Conservation (phyloP, 2,113 vertebrate species). For the Vidua macroura region DNA sequence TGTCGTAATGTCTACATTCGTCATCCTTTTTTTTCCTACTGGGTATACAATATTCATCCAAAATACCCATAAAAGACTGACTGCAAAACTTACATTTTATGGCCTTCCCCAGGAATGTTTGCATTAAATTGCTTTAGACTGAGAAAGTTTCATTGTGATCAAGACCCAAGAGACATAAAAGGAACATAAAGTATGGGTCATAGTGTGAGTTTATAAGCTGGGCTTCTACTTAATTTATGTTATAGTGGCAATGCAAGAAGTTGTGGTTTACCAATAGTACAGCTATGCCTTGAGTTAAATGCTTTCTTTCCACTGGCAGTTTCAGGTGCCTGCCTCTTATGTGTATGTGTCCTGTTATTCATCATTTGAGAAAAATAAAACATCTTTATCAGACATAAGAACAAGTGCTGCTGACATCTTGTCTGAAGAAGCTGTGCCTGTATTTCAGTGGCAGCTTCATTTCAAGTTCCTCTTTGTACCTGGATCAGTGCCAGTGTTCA, state of each 20-base stretch:
- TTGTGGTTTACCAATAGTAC: slow-evolving; percentile 64
- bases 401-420: slow-evolving; percentile 24
- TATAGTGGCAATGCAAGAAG: slow-evolving; percentile 57
- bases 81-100: slow-evolving; percentile 69
- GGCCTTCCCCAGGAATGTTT: slow-evolving; percentile 67
- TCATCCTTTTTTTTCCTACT: slow-evolving; percentile 55
- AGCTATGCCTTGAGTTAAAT: slow-evolving; percentile 53
- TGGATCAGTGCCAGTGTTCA: slow-evolving; percentile 55
- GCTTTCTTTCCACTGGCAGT: slow-evolving; percentile 12
- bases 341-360: slow-evolving; percentile 41
- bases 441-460: slow-evolving; percentile 2
- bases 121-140: slow-evolving; percentile 67
- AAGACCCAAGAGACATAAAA: slow-evolving; percentile 69
- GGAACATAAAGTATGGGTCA: slow-evolving; percentile 66
- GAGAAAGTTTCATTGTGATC: slow-evolving; percentile 73
- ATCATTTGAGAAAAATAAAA: slow-evolving; percentile 64
- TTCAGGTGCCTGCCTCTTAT: slow-evolving; percentile 7
- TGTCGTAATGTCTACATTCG: slow-evolving; percentile 59
- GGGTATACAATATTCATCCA: slow-evolving; percentile 59
- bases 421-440: slow-evolving; percentile 24
- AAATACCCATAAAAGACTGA: slow-evolving; percentile 70
- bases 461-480: slow-evolving; percentile 23
- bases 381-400: slow-evolving; percentile 43
- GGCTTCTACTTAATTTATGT: slow-evolving; percentile 73
- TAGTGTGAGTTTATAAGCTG: slow-evolving; percentile 69